Percentiles rank a stretch among this genome's conserved stretches.
Evolutionary conservation across 2,113 vertebrate genomes (phyloP).

Genomic region (Cygnus buccinator): DNA sequence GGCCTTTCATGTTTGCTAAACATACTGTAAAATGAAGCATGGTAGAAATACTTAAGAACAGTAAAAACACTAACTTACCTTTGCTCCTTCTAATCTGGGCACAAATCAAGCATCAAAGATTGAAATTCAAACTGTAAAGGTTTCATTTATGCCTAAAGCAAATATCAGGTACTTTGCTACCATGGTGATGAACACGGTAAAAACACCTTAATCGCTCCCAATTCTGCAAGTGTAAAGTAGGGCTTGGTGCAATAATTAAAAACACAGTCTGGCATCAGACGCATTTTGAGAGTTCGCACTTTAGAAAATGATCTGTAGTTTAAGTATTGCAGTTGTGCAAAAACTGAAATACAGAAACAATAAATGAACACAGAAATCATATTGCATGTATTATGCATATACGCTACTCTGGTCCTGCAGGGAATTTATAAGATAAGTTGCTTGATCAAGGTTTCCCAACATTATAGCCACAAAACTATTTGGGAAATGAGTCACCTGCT

Average conservation of each 20-base stretch:
- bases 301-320: neutral
- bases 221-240: neutral
- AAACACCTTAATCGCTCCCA: neutral
- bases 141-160: constrained; percentile 8
- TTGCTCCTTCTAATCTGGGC: neutral
- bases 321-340: neutral
- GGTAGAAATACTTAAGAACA: neutral
- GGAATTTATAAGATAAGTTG: neutral
- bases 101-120: constrained; percentile 20
- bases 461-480: neutral
- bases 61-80: neutral
- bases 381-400: neutral
- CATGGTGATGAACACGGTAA: constrained; percentile 15
- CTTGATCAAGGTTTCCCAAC: neutral
- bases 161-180: constrained; percentile 34
- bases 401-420: neutral
- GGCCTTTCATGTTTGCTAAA: neutral
- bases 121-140: constrained; percentile 20
- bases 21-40: neutral
- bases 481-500: neutral
- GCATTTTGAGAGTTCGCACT: rapidly evolving
- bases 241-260: neutral
- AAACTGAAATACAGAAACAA: neutral
- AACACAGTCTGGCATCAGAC: neutral
- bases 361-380: neutral